Conservation (phyloP, 2,888 invertebrate genomes). For the Mythimna vitellina region DNA sequence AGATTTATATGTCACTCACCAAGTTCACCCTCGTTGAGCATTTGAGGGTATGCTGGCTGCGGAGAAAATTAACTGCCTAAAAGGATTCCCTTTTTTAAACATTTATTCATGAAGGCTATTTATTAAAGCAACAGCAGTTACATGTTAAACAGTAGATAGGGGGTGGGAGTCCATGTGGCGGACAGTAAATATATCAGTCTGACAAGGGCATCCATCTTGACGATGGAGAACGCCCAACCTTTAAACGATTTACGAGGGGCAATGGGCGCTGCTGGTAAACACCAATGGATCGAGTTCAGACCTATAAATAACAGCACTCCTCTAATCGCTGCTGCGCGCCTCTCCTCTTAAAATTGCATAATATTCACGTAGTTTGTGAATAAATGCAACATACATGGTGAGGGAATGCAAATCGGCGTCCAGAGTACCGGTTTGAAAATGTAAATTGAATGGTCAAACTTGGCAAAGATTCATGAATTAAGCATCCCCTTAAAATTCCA, state of each 20-base stretch:
- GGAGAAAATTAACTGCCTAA: slow-evolving; percentile 62
- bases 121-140: slow-evolving; percentile 78
- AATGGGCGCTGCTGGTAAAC: slow-evolving; percentile 80
- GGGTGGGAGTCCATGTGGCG: slow-evolving; percentile 78
- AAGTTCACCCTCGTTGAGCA: slow-evolving; percentile 60
- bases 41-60: slow-evolving; percentile 52
- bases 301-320: slow-evolving; percentile 78
- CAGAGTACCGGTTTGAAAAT: slow-evolving; percentile 83
- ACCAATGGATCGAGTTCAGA: slow-evolving; percentile 75
- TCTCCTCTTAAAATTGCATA: slow-evolving; percentile 68
- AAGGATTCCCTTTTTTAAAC: slow-evolving; percentile 68
- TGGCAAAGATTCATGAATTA: slow-evolving; percentile 87
- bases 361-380: slow-evolving; percentile 73
- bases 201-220: slow-evolving; percentile 88
- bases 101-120: slow-evolving; percentile 76
- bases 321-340: slow-evolving; percentile 63
- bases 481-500: slow-evolving; percentile 84
- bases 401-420: slow-evolving; percentile 82
- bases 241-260: slow-evolving; percentile 89
- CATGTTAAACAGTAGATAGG: slow-evolving; percentile 79
- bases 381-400: slow-evolving; percentile 79
- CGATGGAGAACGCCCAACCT: slow-evolving; percentile 88
- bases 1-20: slow-evolving; percentile 60
- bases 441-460: slow-evolving; percentile 87
- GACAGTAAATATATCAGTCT: slow-evolving; percentile 88